Conservation (phyloP, 92 coral and sea anemone species). For the Muricea muricata region DNA sequence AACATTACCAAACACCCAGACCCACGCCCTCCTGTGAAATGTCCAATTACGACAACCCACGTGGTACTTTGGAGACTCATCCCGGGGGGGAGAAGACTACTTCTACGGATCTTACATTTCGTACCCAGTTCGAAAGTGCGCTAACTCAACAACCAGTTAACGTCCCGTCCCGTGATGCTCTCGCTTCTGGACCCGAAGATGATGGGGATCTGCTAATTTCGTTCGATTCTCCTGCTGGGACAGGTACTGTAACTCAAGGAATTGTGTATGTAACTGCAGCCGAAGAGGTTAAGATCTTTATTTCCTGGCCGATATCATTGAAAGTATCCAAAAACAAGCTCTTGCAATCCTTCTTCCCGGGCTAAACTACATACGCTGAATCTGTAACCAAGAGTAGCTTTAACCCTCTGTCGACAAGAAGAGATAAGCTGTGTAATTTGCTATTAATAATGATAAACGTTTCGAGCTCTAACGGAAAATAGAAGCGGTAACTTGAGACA, state of each 20-base stretch:
- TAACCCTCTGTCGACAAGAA: too few species aligned
- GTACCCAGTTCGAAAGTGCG: slow-evolving; percentile 78
- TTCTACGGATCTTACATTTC: slow-evolving; percentile 73
- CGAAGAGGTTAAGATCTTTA: too few species aligned
- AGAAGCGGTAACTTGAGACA: too few species aligned
- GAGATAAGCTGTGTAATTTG: too few species aligned
- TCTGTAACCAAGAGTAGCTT: too few species aligned
- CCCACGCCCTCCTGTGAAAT: slow-evolving; percentile 24
- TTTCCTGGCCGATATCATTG: too few species aligned
- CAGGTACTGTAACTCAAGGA: neutral
- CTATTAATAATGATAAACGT: too few species aligned
- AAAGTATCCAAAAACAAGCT: too few species aligned
- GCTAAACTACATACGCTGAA: too few species aligned
- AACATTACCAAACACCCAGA: slow-evolving; percentile 23
- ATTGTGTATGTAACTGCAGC: too few species aligned
- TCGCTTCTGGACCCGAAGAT: slow-evolving; percentile 54
- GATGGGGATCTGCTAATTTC: slow-evolving; percentile 15
- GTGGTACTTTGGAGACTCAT: neutral
- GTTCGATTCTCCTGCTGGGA: slow-evolving; percentile 25
- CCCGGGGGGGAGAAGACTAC: neutral
- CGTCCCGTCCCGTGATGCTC: slow-evolving; percentile 72
- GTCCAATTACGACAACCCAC: slow-evolving; percentile 37
- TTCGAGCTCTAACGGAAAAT: too few species aligned
- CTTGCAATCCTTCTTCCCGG: too few species aligned
- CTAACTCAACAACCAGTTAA: slow-evolving; percentile 5